These are phyloP conservation scores for Pipistrellus pipistrellus DNA, from an alignment of 2,797 vertebrate species.

Conservation along the genomic window DNA sequence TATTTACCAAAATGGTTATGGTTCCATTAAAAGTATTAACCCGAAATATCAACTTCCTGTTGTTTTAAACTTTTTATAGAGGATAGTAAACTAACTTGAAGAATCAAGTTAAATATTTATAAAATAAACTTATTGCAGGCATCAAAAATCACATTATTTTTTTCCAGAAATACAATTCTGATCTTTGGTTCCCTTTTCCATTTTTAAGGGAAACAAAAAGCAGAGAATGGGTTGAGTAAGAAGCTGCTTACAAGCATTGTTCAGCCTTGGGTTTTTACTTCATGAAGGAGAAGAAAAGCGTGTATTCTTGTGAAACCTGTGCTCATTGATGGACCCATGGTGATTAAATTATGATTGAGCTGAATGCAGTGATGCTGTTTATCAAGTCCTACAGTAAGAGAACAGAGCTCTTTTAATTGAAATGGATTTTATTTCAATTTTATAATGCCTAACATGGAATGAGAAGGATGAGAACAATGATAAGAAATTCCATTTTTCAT, in stretches of 20 bases:
- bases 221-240: background rate
- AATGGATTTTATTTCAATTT: slow-evolving; percentile 72
- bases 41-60: background rate
- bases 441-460: slow-evolving; percentile 51
- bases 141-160: background rate
- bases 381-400: slow-evolving; percentile 6
- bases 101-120: background rate
- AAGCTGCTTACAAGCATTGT: background rate
- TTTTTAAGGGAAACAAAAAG: background rate
- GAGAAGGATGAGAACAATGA: slow-evolving; percentile 28
- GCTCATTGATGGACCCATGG: background rate
- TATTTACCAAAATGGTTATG: background rate
- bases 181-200: background rate
- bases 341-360: slow-evolving; percentile 61
- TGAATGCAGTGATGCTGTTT: slow-evolving; percentile 37
- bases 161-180: background rate
- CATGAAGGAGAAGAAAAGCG: background rate
- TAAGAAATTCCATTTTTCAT: slow-evolving; percentile 58
- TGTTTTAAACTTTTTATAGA: background rate
- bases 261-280: background rate
- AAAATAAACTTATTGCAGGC: background rate
- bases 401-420: slow-evolving; percentile 62
- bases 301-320: background rate
- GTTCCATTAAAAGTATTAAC: background rate
- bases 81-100: background rate